Evolutionary conservation across 1,140 invertebrate species (phyloP), one percentile per base, ranked within the genome.

Genomic region (Bombus breviceps): DNA sequence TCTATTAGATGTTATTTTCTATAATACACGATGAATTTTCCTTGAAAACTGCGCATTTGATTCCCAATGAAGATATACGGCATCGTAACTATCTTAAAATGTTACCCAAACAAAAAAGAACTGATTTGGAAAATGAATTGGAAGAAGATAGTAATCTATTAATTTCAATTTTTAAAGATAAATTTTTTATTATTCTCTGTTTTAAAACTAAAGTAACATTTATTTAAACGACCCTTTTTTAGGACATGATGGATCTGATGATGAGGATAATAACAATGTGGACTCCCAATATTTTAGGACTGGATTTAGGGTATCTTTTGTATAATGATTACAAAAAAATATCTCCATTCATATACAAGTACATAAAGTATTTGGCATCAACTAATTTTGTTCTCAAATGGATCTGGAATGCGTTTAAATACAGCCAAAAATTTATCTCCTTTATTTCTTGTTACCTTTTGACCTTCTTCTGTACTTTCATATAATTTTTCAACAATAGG

Each of bases 381-480:
- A 69, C 69, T 89, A 57, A 13, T 79, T 73, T 57, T 77, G 59
- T 37, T 68, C 9, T 73, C 39, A 91, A 93, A 95, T 71, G 96
- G 94, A 95, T 97, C 96, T 71, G 93, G 37, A 87, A 98, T 96
- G 94, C 98, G 96, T 94, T 96, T 96, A 94, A 98, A 99, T 62
- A 99, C 97, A 86, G 99, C 99, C 82, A 98, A 92, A 96, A 97
- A 99, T 95, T 99, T 99, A 69, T 98, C 96, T 64, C 99, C 99
- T 86, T 98, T 97, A 94, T 99, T 99, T 91, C 99, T 96, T 22
- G 98, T 97, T 1, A 99, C 99, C 96, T 99, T 99, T 95, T 99
- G 97, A 1, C 99, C 99, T 96, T 99, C 99, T 96, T 99, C 99
- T 71, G 98, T 99, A 92, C 98, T 98, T 91, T 98, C 97, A 94